Evolutionary conservation across 1,140 invertebrate species (phyloP), one percentile per base, ranked within the genome.

Genomic region (Mactra quadrangularis): DNA sequence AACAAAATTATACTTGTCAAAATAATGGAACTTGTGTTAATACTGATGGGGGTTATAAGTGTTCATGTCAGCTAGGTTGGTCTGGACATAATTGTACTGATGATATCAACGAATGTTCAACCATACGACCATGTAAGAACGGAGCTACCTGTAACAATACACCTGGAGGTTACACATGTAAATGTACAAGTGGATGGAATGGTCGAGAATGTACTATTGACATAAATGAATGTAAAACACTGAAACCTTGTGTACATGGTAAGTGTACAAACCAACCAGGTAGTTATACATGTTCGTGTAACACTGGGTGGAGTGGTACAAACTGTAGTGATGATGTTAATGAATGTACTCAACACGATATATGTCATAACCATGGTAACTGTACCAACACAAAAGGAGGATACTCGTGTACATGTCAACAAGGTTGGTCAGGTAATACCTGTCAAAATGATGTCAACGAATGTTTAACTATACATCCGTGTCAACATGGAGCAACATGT

Each of bases 151-250:
- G 72, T 31, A 25, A 3, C 22, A 75, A 75, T 31, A 52, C 7
- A 1, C 31, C 7, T 9, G 72, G 72, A 22, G 41, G 17, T 11
- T 60, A 55, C 38, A 15, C n/a, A 3, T 68, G 64, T 29, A 22
- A 47, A 38, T 68, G 64, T 50, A 7, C 31, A 6, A 11, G 3
- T 4, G 72, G 72, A 41, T 75, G 72, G 72, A 22, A 33, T 1
- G 72, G 72, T 27, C n/a, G 47, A 2, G 50, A 64, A 41, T 78
- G 75, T 35, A 13, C 38, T 7, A 53, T 22, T 17, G 59, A 74
- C 35, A 19, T 57, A 0, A 35, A 74, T 25, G 70, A 74, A 74
- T 74, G 70, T 35, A 15, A 19, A 19, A 38, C 13, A 57, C 11
- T 29, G 47, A 22, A 70, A 25, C 50, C 70, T 1, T 74, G 70